Conservation (phyloP, 2,888 invertebrate genomes). For the Poecilus cupreus region DNA sequence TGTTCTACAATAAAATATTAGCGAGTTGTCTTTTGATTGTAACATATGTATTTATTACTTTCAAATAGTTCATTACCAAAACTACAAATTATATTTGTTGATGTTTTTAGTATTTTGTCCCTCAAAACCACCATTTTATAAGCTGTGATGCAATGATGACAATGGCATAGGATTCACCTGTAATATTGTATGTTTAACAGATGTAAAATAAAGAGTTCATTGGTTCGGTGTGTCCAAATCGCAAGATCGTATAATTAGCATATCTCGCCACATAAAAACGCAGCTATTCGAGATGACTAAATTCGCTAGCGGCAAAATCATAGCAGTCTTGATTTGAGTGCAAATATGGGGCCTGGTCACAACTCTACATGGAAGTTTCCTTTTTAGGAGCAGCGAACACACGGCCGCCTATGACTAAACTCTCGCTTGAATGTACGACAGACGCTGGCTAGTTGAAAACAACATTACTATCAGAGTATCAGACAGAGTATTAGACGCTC, state of each 20-base stretch:
- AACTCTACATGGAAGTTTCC: background rate
- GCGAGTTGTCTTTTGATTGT: no score
- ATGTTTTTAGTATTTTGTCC: no score
- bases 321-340: conserved; percentile 27
- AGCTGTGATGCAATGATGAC: no score
- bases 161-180: no score
- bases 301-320: conserved; percentile 5
- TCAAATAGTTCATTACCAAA: no score
- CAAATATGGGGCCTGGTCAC: conserved; percentile 44
- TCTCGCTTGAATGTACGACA: background rate
- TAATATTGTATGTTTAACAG: no score
- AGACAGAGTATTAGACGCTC: background rate
- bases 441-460: background rate
- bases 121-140: no score
- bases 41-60: no score
- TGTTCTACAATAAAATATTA: no score
- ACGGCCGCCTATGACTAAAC: conserved; percentile 51
- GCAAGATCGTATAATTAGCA: conserved; percentile 1
- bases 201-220: no score
- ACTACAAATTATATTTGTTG: no score
- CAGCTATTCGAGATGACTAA: conserved; percentile 44
- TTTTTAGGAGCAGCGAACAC: conserved; percentile 36
- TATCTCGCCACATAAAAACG: background rate
- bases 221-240: no score
- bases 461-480: background rate